These are phyloP conservation scores for Barypeithes pellucidus DNA, from an alignment of 2,888 invertebrate genomes.

Conservation along the genomic window DNA sequence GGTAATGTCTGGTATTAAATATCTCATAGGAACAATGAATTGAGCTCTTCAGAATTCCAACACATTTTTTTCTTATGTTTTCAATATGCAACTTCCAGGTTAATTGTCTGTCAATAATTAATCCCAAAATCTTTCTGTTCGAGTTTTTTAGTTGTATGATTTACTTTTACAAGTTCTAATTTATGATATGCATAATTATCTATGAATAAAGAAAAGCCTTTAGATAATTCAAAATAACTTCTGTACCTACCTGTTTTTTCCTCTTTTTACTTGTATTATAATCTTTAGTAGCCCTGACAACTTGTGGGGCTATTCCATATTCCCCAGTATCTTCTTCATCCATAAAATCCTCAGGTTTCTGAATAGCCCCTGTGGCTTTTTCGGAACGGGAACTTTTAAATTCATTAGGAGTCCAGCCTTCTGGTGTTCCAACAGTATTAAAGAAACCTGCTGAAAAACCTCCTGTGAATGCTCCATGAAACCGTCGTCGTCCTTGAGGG, in stretches of 20 bases:
- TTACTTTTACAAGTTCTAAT: no score
- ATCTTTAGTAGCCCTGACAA: constrained; percentile 85
- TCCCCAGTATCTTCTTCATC: constrained; percentile 97
- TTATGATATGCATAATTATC: no score
- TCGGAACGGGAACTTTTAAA: constrained; percentile 92
- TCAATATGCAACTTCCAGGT: no score
- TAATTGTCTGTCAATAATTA: no score
- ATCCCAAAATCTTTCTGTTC: no score
- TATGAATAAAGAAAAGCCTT: no score
- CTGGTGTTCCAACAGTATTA: constrained; percentile 95
- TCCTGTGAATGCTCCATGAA: constrained; percentile 99
- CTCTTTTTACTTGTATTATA: constrained; percentile 76
- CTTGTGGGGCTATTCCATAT: constrained; percentile 95
- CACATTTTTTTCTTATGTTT: no score
- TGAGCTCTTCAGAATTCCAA: no score
- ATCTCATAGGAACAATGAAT: no score
- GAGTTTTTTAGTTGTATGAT: no score
- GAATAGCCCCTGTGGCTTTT: constrained; percentile 74
- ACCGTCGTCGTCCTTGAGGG: constrained; percentile 89
- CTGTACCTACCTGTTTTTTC: constrained; percentile 55
- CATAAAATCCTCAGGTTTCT: constrained; percentile 96
- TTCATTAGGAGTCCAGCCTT: constrained; percentile 93
- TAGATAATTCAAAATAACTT: no score
- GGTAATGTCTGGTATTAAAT: no score
- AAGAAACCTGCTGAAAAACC: constrained; percentile 97